Evolutionary conservation across 2,797 vertebrate genomes (phyloP).

Genomic region (Sus cebifrons): DNA sequence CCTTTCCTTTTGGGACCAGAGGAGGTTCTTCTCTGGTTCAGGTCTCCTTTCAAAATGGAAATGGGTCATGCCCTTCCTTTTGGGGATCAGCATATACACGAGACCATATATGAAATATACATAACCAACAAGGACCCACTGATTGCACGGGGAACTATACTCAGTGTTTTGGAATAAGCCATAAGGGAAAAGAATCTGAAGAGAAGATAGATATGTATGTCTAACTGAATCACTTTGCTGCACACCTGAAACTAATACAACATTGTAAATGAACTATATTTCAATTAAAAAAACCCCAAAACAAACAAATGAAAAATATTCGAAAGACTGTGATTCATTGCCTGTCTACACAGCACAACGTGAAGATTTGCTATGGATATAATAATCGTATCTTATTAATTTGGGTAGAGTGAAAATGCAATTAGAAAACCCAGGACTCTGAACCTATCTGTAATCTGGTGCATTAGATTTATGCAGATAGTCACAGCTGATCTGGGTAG

Average conservation of each 20-base stretch:
- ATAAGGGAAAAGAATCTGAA: too few species aligned
- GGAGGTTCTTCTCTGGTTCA: neutral
- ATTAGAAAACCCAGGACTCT: neutral
- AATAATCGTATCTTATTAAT: neutral
- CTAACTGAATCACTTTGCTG: too few species aligned
- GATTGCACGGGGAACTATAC: neutral
- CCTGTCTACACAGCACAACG: neutral
- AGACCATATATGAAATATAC: neutral
- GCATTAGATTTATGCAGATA: neutral
- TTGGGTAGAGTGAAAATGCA: neutral
- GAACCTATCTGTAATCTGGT: neutral
- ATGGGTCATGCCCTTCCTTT: neutral
- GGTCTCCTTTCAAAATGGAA: neutral
- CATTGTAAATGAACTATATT: neutral
- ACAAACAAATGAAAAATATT: neutral
- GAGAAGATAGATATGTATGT: too few species aligned
- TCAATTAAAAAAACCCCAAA: neutral
- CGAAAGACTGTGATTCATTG: neutral
- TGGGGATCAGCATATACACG: neutral
- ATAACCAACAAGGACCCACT: neutral
- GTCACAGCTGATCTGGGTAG: neutral
- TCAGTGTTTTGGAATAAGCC: too few species aligned
- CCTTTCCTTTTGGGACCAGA: conserved; percentile 5
- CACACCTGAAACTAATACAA: neutral
- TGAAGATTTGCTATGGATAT: neutral